Base-by-base conservation (phyloP, 2,113 vertebrate species). In the Syngnathus floridae region DNA sequence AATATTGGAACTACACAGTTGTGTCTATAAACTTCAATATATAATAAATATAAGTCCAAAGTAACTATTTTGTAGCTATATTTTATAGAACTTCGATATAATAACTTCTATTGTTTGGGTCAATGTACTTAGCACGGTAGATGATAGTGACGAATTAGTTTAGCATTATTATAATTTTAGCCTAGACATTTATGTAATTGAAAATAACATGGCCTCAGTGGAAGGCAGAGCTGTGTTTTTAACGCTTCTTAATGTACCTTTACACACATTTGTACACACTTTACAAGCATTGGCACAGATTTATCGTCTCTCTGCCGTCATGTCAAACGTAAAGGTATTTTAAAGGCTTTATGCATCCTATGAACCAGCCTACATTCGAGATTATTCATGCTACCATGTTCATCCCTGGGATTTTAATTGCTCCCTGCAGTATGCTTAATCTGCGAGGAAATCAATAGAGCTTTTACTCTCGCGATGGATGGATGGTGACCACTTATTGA, bases 391-490 rank as follows among this genome's bases (percentile, higher is more conserved):
- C 21, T 61, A 61, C 12, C 40, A 43, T 61, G 59, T 26, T 61
- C 81, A 80, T 83, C 82, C 82, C 82, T 80, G 84, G 79, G 85
- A 84, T 85, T 90, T 89, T 88, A 89, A 91, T 88, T 89, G 89
- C 88, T 92, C 89, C 90, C 90, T 76, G 72, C 74, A 83, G 90
- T 82, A 81, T 86, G 80, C 81, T 91, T 88, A 87, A 90, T 91
- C 86, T 77, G 74, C 72, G 67, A 69, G 67, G 86, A 88, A 91
- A 90, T 91, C 90, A 88, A 90, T 91, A 87, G 62, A 65, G 82
- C 89, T 88, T 90, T 91, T 86, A 88, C 87, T 88, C 86, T 87
- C 88, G 87, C 84, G 78, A 84, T 71, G 77, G 70, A 84, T 78
- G 80, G 84, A 78, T 70, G 74, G 69, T 69, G 78, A 84, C 73